Base-by-base conservation (phyloP, 2,113 vertebrate genomes). In the Limnothrissa miodon region DNA sequence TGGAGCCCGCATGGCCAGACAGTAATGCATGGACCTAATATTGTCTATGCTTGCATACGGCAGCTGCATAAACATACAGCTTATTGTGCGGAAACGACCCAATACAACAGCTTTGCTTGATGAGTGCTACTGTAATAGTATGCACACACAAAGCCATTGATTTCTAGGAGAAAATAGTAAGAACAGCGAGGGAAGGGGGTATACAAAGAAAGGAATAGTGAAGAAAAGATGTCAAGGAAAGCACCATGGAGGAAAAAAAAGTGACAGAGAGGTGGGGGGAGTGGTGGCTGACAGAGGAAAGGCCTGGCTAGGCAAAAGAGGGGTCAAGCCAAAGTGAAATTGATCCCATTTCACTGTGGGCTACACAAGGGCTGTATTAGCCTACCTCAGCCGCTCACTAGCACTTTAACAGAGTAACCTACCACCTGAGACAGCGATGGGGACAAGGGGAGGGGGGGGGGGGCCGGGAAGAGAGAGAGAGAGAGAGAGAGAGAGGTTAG, bases 21-120 rank as follows among this genome's bases (percentile, higher is more conserved):
- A 87, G 62, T 87, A 86, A 89, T 83, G 59, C 82, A 85, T 84
- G 83, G 81, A n/a, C 33, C 81, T 78, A 25, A 81, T 82, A 59
- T 83, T 45, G 82, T 82, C 23, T 62, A 56, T 84, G 82, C 89
- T 83, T 83, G 48, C 74, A 84, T 80, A 79, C 33, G 45, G 83
- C 80, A 56, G 85, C 79, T 78, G 44, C 29, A 84, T 85, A 53
- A 85, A 85, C 44, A 84, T 10, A 70, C 45, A 51, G 84, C 83
- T 87, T 80, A 85, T 82, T 84, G 83, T 46, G 45, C 78, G 48
- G 33, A 84, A 86, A 86, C 80, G 87, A 88, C 78, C 78, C 80
- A 39, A 85, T 85, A 87, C 48, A 83, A 78, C 2, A 74, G 66
- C 29, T 74, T 36, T 74, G 66, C 29, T 36, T 33, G 9, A 39